These are phyloP conservation scores for Bothrops jararaca DNA, from an alignment of 2,113 vertebrate species.

Conservation along the genomic window DNA sequence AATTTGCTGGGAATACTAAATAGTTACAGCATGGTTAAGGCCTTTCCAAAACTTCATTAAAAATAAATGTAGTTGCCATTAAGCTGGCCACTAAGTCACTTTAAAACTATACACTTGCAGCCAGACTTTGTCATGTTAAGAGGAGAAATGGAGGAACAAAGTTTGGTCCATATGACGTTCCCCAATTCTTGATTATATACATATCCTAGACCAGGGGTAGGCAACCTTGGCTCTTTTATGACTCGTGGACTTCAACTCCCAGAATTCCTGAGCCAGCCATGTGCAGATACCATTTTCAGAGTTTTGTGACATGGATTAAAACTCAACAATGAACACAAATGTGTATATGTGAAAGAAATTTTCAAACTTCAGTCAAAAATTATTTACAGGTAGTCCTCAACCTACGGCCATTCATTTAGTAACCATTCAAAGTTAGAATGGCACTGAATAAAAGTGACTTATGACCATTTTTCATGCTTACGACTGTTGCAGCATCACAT, in stretches of 20 bases:
- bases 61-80: background rate
- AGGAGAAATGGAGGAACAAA: background rate
- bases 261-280: too few species aligned
- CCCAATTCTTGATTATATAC: background rate
- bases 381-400: background rate
- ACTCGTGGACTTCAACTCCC: too few species aligned
- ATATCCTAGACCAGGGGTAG: too few species aligned
- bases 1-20: background rate
- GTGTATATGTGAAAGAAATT: background rate
- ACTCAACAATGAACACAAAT: background rate
- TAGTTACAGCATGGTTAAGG: background rate
- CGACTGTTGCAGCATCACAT: background rate
- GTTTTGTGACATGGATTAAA: background rate
- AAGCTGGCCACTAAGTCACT: background rate
- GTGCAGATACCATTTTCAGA: background rate
- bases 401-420: background rate
- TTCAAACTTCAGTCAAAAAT: background rate
- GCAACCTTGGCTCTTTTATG: too few species aligned
- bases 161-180: background rate
- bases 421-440: background rate
- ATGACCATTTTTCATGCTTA: background rate
- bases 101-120: background rate
- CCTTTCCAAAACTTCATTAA: background rate
- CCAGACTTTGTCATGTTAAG: background rate
- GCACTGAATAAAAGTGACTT: background rate